phyloP scores from a whole-genome alignment of 2,797 vertebrate genomes.

The Bovichtus diacanthus region DNA sequence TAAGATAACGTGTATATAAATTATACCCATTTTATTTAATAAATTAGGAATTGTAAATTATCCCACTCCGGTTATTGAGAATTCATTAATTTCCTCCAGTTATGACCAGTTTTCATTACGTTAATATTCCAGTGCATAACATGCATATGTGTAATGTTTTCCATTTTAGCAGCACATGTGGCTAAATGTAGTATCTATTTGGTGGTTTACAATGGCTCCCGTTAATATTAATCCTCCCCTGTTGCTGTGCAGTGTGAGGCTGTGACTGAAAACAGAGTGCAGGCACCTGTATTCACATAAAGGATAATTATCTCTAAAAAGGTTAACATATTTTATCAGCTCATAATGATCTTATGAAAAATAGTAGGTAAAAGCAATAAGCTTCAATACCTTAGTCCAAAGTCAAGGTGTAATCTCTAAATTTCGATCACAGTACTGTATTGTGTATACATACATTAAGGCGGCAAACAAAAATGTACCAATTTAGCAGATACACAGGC shows the following conservation, averaged over 20 bases:
- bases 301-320: not conserved
- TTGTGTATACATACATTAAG: not conserved
- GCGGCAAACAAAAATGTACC: not conserved
- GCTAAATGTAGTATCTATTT: not conserved
- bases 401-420: not conserved
- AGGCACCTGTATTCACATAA: not conserved
- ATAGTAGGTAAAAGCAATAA: not conserved
- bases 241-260: not conserved
- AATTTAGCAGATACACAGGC: not conserved
- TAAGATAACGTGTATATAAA: not conserved
- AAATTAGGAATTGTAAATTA: not conserved
- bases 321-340: slow-evolving; percentile 5
- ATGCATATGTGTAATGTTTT: not conserved
- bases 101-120: not conserved
- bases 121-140: not conserved
- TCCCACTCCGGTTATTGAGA: not conserved
- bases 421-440: not conserved
- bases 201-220: not conserved
- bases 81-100: not conserved
- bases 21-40: not conserved
- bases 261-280: not conserved
- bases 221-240: not conserved
- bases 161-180: not conserved
- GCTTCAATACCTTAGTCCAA: not conserved
- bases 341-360: not conserved